Evolutionary conservation across 2,113 vertebrate genomes (phyloP).

Genomic region (Lagopus muta): DNA sequence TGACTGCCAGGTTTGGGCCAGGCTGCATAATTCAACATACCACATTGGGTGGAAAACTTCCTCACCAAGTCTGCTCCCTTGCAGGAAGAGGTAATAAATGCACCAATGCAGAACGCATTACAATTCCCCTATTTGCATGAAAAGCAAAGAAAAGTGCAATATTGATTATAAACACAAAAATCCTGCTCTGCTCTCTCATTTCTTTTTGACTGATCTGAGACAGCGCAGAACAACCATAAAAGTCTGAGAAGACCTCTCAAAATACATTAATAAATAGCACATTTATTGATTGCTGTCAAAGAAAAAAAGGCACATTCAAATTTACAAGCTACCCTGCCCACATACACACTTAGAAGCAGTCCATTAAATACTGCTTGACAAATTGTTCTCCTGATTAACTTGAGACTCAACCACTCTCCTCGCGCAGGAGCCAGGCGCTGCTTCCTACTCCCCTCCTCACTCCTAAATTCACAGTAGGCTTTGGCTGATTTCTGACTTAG

Average conservation of each 20-base stretch:
- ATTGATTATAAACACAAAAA: neutral
- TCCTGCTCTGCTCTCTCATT: neutral
- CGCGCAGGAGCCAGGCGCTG: neutral
- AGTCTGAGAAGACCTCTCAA: neutral
- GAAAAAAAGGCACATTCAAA: conserved; percentile 22
- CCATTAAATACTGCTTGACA: neutral
- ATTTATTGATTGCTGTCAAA: conserved; percentile 2
- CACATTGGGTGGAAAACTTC: neutral
- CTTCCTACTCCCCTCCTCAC: neutral
- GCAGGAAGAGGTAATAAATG: neutral
- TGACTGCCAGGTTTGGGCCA: neutral
- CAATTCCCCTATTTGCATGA: neutral
- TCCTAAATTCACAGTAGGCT: neutral
- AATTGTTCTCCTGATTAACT: conserved; percentile 11
- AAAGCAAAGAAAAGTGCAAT: neutral
- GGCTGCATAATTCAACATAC: neutral
- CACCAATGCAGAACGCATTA: neutral
- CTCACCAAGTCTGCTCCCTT: neutral
- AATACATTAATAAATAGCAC: conserved; percentile 8
- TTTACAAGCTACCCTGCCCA: conserved; percentile 26
- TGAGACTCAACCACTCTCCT: neutral
- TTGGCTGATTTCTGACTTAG: neutral
- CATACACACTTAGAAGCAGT: neutral
- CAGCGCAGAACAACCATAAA: neutral
- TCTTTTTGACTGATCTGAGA: neutral